Conservation (phyloP, 2,797 vertebrate genomes). For the Dendrocincla tyrannina region DNA sequence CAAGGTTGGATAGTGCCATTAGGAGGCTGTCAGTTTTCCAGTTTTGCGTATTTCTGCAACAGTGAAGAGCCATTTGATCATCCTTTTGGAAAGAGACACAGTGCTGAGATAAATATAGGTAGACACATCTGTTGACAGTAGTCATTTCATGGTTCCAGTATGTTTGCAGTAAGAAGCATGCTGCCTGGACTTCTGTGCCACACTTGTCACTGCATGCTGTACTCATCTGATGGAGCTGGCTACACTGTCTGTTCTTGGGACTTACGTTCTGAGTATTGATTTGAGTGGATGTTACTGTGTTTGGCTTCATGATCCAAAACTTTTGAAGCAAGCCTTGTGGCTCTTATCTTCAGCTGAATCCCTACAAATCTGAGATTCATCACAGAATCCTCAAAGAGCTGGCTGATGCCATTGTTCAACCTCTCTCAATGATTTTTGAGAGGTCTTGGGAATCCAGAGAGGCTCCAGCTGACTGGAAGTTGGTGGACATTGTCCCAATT, state of each 20-base stretch:
- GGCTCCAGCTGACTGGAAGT: not conserved
- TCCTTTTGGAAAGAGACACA: not conserved
- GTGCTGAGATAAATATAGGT: not conserved
- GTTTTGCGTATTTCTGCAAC: not conserved
- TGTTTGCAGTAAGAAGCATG: not conserved
- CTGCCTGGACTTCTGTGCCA: not conserved
- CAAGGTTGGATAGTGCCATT: not conserved
- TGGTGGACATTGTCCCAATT: not conserved
- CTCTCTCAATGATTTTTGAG: not conserved
- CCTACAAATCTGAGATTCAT: not conserved
- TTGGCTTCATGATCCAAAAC: not conserved
- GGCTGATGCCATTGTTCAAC: not conserved
- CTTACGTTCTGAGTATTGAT: accelerated
- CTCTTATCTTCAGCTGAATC: not conserved
- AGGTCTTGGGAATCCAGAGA: not conserved
- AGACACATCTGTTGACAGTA: not conserved
- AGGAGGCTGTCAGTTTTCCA: not conserved
- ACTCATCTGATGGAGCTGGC: not conserved
- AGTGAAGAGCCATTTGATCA: not conserved
- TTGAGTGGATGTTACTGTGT: not conserved
- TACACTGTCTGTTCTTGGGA: not conserved
- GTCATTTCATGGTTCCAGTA: not conserved
- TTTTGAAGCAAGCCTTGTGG: not conserved
- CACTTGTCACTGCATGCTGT: accelerated
- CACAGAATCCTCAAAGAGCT: not conserved